Base-by-base conservation (phyloP, 2,888 invertebrate genomes). In the Melolontha melolontha region DNA sequence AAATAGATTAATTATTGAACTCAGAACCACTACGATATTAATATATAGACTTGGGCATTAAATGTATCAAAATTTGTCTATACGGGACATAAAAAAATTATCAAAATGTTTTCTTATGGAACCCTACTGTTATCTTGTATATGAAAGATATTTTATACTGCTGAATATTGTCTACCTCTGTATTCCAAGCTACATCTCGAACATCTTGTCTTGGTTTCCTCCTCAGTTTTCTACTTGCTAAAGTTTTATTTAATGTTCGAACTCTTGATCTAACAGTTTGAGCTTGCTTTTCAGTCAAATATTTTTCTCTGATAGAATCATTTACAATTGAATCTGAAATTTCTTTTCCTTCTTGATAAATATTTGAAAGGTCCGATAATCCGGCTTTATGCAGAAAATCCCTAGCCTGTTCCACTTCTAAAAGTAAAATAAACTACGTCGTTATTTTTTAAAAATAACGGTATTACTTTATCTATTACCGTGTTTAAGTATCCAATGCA, bases 121-220 rank as follows among this genome's bases (percentile, higher is more conserved):
- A n/a, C n/a, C n/a, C n/a, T n/a, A n/a, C n/a, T n/a, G n/a, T n/a
- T n/a, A n/a, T n/a, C n/a, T n/a, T n/a, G n/a, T 17, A 17, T 17
- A 10, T 47, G 11, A 16, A 47, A 1, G 16, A 11, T n/a, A 49
- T 49, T 22, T 49, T 8, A 4, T 12, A 22, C 12, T 49, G 10
- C 12, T 14, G 44, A 44, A 14, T 44, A 14, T 44, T 5, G 4
- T 5, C 5, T 78, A 93, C 93, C 87, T 94, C 94, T 73, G 91
- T 86, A 83, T 93, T 93, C 81, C 92, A 89, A 79, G 94, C 92
- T 59, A 95, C 91, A 83, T 94, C 93, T 75, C 94, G 84, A 69
- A 94, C 92, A 80, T 95, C 94, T 11, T 86, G 85, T 44, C 86
- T 80, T 59, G 84, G 85, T 72, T 86, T 86, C 69, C 92, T 86